phyloP scores from a whole-genome alignment of 2,888 invertebrate species.

The Andrena praecox region DNA sequence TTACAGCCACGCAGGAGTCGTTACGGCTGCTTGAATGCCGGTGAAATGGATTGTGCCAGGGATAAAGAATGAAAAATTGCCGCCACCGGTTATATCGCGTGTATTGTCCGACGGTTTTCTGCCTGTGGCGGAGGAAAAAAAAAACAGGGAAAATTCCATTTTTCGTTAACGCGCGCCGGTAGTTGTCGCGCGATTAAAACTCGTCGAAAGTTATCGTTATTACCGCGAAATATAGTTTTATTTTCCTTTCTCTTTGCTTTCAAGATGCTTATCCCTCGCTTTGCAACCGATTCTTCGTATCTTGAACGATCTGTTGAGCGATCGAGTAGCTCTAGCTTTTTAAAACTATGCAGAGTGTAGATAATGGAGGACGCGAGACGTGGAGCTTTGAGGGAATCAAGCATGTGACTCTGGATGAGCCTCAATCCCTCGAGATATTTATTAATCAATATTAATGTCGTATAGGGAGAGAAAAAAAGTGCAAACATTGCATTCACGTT shows the following conservation, averaged over 20 bases:
- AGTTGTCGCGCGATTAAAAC: slow-evolving; percentile 28
- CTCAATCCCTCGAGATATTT: background rate
- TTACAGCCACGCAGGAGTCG: slow-evolving; percentile 75
- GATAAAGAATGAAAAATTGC: slow-evolving; percentile 60
- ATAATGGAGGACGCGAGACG: too few relatives aligned
- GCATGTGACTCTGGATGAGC: too few relatives aligned
- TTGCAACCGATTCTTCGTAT: background rate
- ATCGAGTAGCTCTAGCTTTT: too few relatives aligned
- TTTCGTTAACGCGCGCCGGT: slow-evolving; percentile 24
- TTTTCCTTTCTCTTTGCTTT: background rate
- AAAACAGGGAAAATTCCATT: slow-evolving; percentile 35
- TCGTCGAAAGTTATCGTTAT: slow-evolving; percentile 10
- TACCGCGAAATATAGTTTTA: background rate
- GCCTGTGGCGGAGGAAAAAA: slow-evolving; percentile 5
- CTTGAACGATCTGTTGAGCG: background rate
- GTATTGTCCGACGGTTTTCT: slow-evolving; percentile 43
- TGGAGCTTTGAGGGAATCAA: too few relatives aligned
- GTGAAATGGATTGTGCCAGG: slow-evolving; percentile 54
- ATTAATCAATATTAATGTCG: slow-evolving; percentile 17
- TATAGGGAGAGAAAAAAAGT: background rate
- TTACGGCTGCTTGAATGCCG: slow-evolving; percentile 62
- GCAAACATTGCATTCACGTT: slow-evolving; percentile 1
- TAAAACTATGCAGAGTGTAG: too few relatives aligned
- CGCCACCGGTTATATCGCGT: slow-evolving; percentile 53
- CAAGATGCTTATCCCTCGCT: background rate